phyloP scores from a whole-genome alignment of 2,888 invertebrate species.

The Sphaerophoria taeniata region DNA sequence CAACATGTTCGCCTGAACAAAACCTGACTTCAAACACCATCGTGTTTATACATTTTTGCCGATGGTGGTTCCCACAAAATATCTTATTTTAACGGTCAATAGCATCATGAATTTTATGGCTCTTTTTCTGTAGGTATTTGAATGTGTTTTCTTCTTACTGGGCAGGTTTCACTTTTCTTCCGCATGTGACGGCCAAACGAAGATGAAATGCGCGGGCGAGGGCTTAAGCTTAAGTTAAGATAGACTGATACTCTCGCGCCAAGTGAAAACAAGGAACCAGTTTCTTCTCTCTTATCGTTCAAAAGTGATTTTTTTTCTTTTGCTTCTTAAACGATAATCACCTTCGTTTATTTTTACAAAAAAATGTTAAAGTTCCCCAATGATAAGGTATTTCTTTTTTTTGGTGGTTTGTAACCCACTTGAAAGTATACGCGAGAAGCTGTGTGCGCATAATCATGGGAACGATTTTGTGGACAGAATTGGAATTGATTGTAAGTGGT shows the following conservation, averaged over 20 bases:
- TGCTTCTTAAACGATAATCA: conserved; percentile 18
- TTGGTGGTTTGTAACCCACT: conserved; percentile 45
- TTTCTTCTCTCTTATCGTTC: conserved; percentile 35
- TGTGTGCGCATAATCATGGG: conserved; percentile 28
- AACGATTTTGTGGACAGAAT: conserved; percentile 40
- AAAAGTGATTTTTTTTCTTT: neutral
- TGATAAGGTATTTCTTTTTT: conserved; percentile 12
- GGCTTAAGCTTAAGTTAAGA: neutral
- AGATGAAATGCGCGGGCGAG: conserved; percentile 27
- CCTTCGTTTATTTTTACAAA: neutral
- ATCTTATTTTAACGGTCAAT: conserved; percentile 60
- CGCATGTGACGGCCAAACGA: conserved; percentile 15
- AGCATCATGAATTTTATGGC: conserved; percentile 57
- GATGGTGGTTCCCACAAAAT: conserved; percentile 39
- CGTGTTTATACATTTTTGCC: conserved; percentile 6
- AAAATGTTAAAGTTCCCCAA: conserved; percentile 9
- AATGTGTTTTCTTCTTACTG: conserved; percentile 32
- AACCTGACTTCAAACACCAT: neutral
- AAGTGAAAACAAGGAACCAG: conserved; percentile 33
- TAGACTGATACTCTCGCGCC: conserved; percentile 6
- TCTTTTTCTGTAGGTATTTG: conserved; percentile 27
- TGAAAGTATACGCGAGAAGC: conserved; percentile 13
- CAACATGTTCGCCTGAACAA: neutral
- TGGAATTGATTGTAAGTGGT: conserved; percentile 32
- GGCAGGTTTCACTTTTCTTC: conserved; percentile 67